Evolutionary conservation across 2,797 vertebrate species (phyloP), one percentile per base, ranked within the genome.

Genomic region (Macroramphosus scolopax): DNA sequence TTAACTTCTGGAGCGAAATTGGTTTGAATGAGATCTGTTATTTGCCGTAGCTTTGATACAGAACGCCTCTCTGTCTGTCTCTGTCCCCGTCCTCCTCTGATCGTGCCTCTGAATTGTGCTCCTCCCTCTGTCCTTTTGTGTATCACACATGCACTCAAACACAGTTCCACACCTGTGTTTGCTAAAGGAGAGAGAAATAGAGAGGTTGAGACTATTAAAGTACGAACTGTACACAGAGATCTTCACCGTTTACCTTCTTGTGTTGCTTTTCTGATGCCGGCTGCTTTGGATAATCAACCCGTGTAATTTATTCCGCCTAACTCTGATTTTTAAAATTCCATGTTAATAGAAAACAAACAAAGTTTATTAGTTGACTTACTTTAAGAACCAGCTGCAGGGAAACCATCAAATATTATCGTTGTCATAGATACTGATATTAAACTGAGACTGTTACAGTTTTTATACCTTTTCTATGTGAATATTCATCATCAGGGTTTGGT

Each of bases 101-200:
- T 39, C 20, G 8, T 38, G 15, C 54, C 47, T 47, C 22, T 47
- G 33, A 51, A 31, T 35, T 43, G 5, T 25, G 55, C 52, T 48
- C 44, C 62, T 55, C 48, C 35, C 44, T 46, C 31, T 24, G 10
- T 42, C 51, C 69, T 60, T 63, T 56, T 47, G 22, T 53, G 8
- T 26, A 34, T 44, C 47, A 49, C 52, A 51, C 15, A 14, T 51
- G 55, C 53, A 42, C 53, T 62, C 50, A 61, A 41, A 53, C 51
- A 65, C 68, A 75, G 61, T 77, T 41, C 60, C 78, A 83, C 82
- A 85, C 76, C 81, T 83, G 80, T 89, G 75, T 89, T 89, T 87
- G 81, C 81, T 65, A 50, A 88, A 74, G 80, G 66, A 72, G 53
- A 58, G 65, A 68, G 59, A 36, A 36, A 34, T n/a, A n/a, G 39